Percentiles rank a stretch among this genome's conserved stretches.
These are phyloP conservation scores for Nephrotoma appendiculata DNA, from an alignment of 2,888 invertebrate species.

Conservation along the genomic window DNA sequence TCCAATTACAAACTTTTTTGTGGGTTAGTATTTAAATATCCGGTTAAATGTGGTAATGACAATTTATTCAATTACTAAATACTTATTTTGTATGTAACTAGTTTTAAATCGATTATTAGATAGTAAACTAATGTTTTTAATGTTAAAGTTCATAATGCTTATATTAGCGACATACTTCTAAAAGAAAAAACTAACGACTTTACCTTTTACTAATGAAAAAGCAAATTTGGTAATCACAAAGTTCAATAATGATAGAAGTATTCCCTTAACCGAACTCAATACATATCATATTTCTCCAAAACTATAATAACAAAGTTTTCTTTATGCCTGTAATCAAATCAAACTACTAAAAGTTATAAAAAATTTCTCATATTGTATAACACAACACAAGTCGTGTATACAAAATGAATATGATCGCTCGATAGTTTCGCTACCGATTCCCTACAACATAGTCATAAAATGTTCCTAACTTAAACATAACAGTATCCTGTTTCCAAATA, in stretches of 20 bases:
- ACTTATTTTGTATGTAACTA: too few species aligned
- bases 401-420: too few species aligned
- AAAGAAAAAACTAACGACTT: neutral
- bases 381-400: too few species aligned
- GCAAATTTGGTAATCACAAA: neutral
- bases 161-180: neutral
- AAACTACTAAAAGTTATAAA: too few species aligned
- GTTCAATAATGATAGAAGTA: neutral
- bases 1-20: neutral
- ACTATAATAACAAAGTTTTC: too few species aligned
- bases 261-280: neutral
- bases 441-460: too few species aligned
- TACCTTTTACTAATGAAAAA: neutral
- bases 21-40: neutral
- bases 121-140: neutral
- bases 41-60: neutral
- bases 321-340: too few species aligned
- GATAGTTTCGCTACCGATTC: too few species aligned
- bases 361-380: too few species aligned
- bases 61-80: neutral
- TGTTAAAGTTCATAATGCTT: neutral
- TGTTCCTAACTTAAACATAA: too few species aligned
- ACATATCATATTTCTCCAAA: neutral
- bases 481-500: too few species aligned
- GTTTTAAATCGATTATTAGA: too few species aligned